Base-by-base conservation (phyloP, 2,113 vertebrate species). In the Phocoena phocoena region DNA sequence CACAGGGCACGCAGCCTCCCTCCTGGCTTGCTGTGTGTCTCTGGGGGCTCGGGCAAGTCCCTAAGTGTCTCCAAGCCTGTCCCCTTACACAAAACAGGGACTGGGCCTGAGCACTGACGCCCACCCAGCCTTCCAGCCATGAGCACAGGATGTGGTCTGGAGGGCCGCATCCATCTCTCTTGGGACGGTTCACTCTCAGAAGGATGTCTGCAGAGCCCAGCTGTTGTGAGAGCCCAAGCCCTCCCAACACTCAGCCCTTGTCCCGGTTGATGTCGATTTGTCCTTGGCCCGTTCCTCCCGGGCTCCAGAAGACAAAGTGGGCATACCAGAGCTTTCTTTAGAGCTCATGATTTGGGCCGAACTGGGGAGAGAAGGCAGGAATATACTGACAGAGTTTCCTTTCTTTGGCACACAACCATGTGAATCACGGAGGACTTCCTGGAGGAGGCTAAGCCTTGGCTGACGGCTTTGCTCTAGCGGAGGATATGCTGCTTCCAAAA, bases 81-180 rank as follows among this genome's bases (percentile, higher is more conserved):
- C 28, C 36, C 21, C 55, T 55, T n/a, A 33, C 31, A 23, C 70
- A 11, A 47, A n/a, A 2, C 0, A 1, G 53, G 53, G 68, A 3
- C 1, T 31, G 17, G 26, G 25, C 2, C 1, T 3, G 38, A 58
- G 2, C 38, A 28, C 12, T 4, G 26, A 65, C 1, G 36, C 4
- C n/a, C 10, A 14, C 20, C 13, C 28, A 2, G 70, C 20, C 55
- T 7, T 47, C 55, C 6, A 2, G 3, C 15, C 25, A 10, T 1
- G 70, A 60, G 70, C 0, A 0, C 28, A 33, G 12, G 20, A 7
- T 4, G 17, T 1, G 0, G 6, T 44, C 36, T 1, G 8, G 20
- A 25, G 53, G 67, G 25, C 25, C 2, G 1, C 26, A 38, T 7
- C 13, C 0, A 0, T n/a, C 38, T 58, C 70, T 62, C 41, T 7